Conservation (phyloP, 2,113 vertebrate genomes). For the Triplophysa siluroides region DNA sequence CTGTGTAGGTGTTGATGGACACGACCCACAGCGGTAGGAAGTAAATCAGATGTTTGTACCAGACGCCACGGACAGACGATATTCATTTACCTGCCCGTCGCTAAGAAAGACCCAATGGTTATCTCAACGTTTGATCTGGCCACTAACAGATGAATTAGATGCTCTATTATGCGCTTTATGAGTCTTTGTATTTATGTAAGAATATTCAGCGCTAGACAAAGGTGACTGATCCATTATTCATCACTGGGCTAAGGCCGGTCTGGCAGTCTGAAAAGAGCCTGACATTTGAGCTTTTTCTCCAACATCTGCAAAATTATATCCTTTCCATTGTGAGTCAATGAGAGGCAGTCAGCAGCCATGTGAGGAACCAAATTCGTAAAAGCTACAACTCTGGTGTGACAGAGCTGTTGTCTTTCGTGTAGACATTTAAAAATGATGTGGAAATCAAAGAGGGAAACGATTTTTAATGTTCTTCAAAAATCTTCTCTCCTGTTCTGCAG, state of each 20-base stretch:
- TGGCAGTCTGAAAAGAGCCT: conserved; percentile 92
- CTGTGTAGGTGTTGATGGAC: not conserved
- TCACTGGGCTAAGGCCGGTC: conserved; percentile 81
- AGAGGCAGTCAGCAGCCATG: conserved; percentile 88
- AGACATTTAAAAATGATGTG: too few species aligned
- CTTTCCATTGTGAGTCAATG: conserved; percentile 95
- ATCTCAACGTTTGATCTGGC: conserved; percentile 84
- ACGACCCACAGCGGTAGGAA: not conserved
- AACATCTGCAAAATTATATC: conserved; percentile 98
- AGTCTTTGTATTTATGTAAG: conserved; percentile 89
- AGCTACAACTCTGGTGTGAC: conserved; percentile 80
- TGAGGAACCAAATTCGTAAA: conserved; percentile 92
- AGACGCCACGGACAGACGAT: not conserved
- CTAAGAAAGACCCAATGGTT: conserved; percentile 61
- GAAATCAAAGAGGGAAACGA: too few species aligned
- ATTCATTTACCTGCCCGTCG: conserved; percentile 18
- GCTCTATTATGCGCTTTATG: conserved; percentile 83
- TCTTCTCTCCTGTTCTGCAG: too few species aligned
- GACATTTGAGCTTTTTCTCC: conserved; percentile 98
- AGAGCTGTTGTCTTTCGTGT: conserved; percentile 33
- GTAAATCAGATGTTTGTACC: conserved; percentile 25
- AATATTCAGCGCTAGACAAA: conserved; percentile 97
- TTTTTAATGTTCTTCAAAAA: too few species aligned
- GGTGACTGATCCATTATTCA: conserved; percentile 98
- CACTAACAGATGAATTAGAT: conserved; percentile 87